Conservation (phyloP, 64 coral and sea anemone genomes). For the Pocillopora verrucosa region DNA sequence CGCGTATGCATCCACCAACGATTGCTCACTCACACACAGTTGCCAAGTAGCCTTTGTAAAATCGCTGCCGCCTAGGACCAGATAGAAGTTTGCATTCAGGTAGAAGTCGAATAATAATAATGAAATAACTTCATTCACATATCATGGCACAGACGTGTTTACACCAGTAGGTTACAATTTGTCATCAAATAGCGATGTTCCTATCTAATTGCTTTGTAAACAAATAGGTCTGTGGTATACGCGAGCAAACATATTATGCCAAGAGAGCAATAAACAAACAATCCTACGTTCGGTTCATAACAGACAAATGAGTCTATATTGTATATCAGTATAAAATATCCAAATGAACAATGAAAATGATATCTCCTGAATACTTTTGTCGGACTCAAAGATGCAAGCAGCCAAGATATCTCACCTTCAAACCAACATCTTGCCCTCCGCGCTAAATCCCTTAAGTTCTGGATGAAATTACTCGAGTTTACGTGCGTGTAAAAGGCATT, state of each 20-base stretch:
- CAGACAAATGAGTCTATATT: not conserved
- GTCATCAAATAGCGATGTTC: not conserved
- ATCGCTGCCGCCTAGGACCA: too few relatives aligned
- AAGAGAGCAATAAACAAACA: slow-evolving; percentile 1
- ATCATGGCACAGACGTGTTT: not conserved
- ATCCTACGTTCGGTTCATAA: not conserved
- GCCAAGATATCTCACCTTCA: not conserved
- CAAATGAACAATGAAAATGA: not conserved
- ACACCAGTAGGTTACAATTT: not conserved
- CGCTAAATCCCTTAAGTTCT: not conserved
- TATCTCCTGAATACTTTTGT: not conserved
- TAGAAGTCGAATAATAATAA: not conserved
- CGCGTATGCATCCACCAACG: too few relatives aligned
- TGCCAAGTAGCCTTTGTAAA: too few relatives aligned
- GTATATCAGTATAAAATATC: not conserved
- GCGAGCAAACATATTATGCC: not conserved
- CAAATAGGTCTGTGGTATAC: not conserved
- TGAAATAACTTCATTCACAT: not conserved
- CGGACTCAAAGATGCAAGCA: not conserved
- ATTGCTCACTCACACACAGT: too few relatives aligned
- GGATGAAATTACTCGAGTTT: not conserved
- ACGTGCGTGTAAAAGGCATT: not conserved
- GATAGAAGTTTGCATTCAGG: too few relatives aligned
- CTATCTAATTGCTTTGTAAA: not conserved
- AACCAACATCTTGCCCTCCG: not conserved